Base-by-base conservation (phyloP, 2,797 vertebrate genomes). In the Miichthys miiuy region DNA sequence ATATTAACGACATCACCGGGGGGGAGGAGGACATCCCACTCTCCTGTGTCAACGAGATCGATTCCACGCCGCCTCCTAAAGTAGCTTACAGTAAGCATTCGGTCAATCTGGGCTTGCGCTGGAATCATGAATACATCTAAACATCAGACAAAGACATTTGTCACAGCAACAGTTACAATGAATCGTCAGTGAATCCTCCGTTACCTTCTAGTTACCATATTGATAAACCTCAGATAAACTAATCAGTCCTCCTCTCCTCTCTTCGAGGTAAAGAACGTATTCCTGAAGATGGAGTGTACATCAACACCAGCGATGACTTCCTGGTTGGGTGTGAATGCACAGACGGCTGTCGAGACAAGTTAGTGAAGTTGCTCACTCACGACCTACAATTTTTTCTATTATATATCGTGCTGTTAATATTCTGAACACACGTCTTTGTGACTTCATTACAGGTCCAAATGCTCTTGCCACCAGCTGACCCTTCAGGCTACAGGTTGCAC, bases 31-130 rank as follows among this genome's bases (percentile, higher is more conserved):
- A 99, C 73, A 98, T 99, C 82, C 96, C 97, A 0, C 92, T 99
- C 1, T 99, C 98, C 41, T 99, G 98, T 0, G 98, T 99, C 88
- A 99, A 99, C 1, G 98, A 99, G 93, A 99, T 99, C 1, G 98
- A 99, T 80, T 91, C 52, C 82, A 97, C 96, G 0, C 96, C 98
- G 0, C 97, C 98, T 0, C 98, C 98, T 1, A 95, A 95, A 56
- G 98, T 99, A 80, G 96, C 95, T n/a, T 99, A 99, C 92, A 99
- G 98, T 96, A 97, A 92, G 94, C 41, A 41, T 6, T 0, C 8
- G 2, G 8, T 9, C 4, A 27, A 34, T 61, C 50, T 23, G 10
- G 14, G 4, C 69, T 50, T 74, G 42, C 69, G 55, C 16, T 2
- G 1, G 55, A 14, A 58, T 44, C 11, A 9, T 30, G 30, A 30